These are phyloP conservation scores for Flexamia atlantica DNA, from an alignment of 2,888 invertebrate genomes.

Conservation along the genomic window DNA sequence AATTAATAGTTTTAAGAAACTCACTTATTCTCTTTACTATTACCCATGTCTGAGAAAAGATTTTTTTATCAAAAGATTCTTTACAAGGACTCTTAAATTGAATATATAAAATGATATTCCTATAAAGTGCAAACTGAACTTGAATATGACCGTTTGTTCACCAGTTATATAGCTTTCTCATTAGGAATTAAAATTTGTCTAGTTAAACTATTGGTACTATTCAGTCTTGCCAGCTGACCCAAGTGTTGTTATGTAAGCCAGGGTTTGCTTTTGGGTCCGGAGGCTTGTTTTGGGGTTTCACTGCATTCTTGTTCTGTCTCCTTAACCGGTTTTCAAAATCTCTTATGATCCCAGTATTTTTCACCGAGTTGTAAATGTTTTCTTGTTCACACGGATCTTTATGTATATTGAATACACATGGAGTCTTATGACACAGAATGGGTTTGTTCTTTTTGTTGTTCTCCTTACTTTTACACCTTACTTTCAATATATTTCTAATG, in stretches of 20 bases:
- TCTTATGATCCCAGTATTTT: constrained; percentile 60
- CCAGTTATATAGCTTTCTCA: no score
- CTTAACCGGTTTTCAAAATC: constrained; percentile 62
- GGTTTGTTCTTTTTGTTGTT: constrained; percentile 10
- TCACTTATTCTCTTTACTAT: no score
- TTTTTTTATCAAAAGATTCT: no score
- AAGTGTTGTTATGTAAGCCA: constrained; percentile 60
- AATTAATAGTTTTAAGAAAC: no score
- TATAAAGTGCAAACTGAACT: no score
- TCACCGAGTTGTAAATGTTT: constrained; percentile 61
- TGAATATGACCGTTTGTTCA: no score
- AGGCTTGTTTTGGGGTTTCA: constrained; percentile 62
- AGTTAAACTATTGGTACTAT: no score
- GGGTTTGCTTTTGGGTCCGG: constrained; percentile 65
- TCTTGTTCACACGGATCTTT: constrained; percentile 66
- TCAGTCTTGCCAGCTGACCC: constrained; percentile 67
- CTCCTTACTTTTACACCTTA: constrained; percentile 26
- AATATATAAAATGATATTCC: no score
- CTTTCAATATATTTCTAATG: background rate
- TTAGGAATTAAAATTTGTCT: no score
- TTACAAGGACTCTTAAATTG: no score
- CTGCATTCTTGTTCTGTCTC: constrained; percentile 55
- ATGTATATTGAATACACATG: constrained; percentile 65
- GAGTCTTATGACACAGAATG: constrained; percentile 31
- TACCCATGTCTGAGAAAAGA: no score